Conservation (phyloP, 2,888 invertebrate genomes). For the Acrocera orbiculus region DNA sequence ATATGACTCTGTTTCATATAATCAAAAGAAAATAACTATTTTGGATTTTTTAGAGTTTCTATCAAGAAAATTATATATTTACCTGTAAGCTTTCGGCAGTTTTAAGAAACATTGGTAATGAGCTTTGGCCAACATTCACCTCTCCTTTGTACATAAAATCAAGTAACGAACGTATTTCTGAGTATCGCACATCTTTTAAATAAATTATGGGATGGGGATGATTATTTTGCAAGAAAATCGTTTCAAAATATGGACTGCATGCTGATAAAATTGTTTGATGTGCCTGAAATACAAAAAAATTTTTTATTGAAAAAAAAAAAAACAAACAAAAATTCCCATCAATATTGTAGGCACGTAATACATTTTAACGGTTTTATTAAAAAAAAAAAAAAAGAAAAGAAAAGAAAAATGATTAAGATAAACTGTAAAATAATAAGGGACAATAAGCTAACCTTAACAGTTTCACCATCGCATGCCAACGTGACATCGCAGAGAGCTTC, state of each 20-base stretch:
- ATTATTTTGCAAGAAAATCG: constrained; percentile 70
- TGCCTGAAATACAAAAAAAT: constrained; percentile 40
- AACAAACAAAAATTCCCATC: neutral
- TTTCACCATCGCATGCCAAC: constrained; percentile 78
- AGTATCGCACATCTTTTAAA: constrained; percentile 77
- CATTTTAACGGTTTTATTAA: too few species aligned
- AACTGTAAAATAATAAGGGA: constrained; percentile 12
- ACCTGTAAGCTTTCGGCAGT: constrained; percentile 83
- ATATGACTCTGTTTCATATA: neutral
- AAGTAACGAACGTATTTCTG: constrained; percentile 74
- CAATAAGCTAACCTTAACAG: constrained; percentile 45
- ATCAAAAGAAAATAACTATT: too few species aligned
- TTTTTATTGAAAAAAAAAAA: neutral
- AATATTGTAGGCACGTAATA: neutral
- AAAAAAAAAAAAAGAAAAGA: neutral
- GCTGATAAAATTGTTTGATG: constrained; percentile 87
- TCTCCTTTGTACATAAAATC: constrained; percentile 89
- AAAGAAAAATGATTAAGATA: neutral
- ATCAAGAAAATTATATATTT: constrained; percentile 12
- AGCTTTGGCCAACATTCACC: constrained; percentile 81
- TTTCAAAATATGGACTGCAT: constrained; percentile 88
- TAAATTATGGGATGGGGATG: constrained; percentile 87
- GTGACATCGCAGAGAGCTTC: constrained; percentile 87
- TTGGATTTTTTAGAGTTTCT: too few species aligned
- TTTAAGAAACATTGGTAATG: constrained; percentile 77